Evolutionary conservation across 2,888 invertebrate genomes (phyloP).

Genomic region (Mimas tiliae): DNA sequence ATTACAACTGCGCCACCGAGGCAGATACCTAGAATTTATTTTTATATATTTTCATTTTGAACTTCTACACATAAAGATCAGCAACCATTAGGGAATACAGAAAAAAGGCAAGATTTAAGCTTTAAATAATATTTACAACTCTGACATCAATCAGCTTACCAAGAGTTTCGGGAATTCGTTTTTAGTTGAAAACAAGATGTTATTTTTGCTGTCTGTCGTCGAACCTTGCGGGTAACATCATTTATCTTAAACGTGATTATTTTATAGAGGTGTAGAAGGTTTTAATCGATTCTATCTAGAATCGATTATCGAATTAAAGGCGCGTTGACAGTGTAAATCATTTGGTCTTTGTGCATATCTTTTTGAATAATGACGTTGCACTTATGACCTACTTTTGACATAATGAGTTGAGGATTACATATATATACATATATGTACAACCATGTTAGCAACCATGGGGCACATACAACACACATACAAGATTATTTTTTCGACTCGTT

Average conservation of each 20-base stretch:
- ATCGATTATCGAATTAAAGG: too few species aligned
- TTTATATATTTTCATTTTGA: not conserved
- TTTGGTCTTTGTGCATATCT: too few species aligned
- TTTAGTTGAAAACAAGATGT: constrained; percentile 14
- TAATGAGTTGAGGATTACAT: too few species aligned
- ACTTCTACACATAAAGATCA: not conserved
- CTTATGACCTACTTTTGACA: too few species aligned
- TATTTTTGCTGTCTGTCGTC: not conserved
- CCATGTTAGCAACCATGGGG: too few species aligned
- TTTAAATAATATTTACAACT: constrained; percentile 3
- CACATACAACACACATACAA: too few species aligned
- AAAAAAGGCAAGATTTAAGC: not conserved
- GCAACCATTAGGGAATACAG: not conserved
- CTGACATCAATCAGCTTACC: constrained; percentile 18
- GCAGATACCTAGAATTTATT: not conserved
- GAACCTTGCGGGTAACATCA: not conserved
- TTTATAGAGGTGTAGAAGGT: not conserved
- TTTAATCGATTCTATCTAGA: not conserved
- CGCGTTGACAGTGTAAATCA: not conserved
- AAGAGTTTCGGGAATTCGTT: constrained; percentile 1
- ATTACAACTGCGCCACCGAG: too few species aligned
- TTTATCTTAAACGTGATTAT: not conserved
- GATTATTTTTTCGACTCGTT: too few species aligned
- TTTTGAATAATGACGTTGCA: too few species aligned
- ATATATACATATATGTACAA: too few species aligned